These are phyloP conservation scores for Dendrolimus punctatus DNA, from an alignment of 1,140 invertebrate species.

Conservation along the genomic window DNA sequence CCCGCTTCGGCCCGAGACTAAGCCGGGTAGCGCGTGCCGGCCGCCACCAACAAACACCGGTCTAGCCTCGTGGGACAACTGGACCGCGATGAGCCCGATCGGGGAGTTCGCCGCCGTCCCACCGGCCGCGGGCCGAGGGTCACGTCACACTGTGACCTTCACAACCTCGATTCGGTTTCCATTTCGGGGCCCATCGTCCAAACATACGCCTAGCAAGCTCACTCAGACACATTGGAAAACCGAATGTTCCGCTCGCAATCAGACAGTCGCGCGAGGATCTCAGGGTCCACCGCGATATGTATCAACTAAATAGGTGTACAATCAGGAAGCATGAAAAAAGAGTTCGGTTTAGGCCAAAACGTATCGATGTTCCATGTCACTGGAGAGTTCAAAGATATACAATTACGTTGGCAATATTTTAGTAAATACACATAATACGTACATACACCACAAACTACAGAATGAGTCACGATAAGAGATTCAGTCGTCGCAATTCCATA, in stretches of 20 bases:
- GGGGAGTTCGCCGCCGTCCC: constrained; percentile 41
- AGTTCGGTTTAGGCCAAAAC: constrained; percentile 13
- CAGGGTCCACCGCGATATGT: no score
- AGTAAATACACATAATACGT: constrained; percentile 65
- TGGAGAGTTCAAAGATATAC: constrained; percentile 54
- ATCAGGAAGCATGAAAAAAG: constrained; percentile 10
- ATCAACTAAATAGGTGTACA: no score
- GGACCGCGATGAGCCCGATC: constrained; percentile 38
- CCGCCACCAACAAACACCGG: constrained; percentile 43
- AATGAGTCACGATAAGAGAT: constrained; percentile 60
- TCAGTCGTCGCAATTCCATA: constrained; percentile 70
- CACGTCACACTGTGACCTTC: constrained; percentile 78
- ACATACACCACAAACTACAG: constrained; percentile 68
- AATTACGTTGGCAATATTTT: constrained; percentile 50
- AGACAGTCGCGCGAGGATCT: no score
- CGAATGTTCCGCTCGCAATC: constrained; percentile 27
- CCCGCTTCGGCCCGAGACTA: constrained; percentile 50
- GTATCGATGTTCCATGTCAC: constrained; percentile 56
- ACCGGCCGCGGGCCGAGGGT: constrained; percentile 62
- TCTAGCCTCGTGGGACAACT: constrained; percentile 38
- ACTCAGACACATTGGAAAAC: constrained; percentile 46
- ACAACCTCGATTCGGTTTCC: constrained; percentile 82
- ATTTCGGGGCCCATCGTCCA: constrained; percentile 73
- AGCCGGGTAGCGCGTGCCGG: constrained; percentile 48
- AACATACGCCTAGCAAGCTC: constrained; percentile 51